Percentiles rank a stretch among this genome's conserved stretches.
These are phyloP conservation scores for Leuciscus waleckii DNA, from an alignment of 2,797 vertebrate genomes.

Conservation along the genomic window DNA sequence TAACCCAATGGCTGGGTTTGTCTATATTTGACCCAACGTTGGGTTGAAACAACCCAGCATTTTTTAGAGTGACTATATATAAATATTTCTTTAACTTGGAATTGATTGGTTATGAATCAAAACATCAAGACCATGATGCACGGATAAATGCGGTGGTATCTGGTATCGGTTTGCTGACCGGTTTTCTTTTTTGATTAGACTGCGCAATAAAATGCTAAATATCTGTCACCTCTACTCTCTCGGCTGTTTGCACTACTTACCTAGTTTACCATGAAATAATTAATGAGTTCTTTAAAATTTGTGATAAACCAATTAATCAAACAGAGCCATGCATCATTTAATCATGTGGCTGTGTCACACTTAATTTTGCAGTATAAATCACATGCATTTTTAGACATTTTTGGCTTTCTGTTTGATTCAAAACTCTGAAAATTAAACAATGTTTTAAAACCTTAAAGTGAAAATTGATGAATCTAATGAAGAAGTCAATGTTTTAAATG, in stretches of 20 bases:
- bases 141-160: background rate
- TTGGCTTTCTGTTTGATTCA: background rate
- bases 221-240: slow-evolving; percentile 54
- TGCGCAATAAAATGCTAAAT: too few species aligned
- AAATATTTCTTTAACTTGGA: background rate
- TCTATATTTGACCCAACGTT: too few species aligned
- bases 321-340: slow-evolving; percentile 76
- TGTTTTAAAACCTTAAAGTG: background rate
- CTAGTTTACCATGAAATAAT: slow-evolving; percentile 80
- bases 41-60: too few species aligned
- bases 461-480: background rate
- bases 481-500: background rate
- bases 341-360: slow-evolving; percentile 73
- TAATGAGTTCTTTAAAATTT: slow-evolving; percentile 79
- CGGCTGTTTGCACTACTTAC: slow-evolving; percentile 59
- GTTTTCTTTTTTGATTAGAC: background rate
- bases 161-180: background rate
- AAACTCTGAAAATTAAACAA: background rate
- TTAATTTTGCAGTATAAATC: slow-evolving; percentile 79
- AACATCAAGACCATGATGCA: background rate
- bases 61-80: too few species aligned
- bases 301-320: slow-evolving; percentile 87
- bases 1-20: too few species aligned
- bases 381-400: slow-evolving; percentile 65
- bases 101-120: background rate